A percentile compares a stretch with the other conserved stretches of the same genome.
Conservation (phyloP, 2,888 invertebrate species). For the Phaedon cochleariae region DNA sequence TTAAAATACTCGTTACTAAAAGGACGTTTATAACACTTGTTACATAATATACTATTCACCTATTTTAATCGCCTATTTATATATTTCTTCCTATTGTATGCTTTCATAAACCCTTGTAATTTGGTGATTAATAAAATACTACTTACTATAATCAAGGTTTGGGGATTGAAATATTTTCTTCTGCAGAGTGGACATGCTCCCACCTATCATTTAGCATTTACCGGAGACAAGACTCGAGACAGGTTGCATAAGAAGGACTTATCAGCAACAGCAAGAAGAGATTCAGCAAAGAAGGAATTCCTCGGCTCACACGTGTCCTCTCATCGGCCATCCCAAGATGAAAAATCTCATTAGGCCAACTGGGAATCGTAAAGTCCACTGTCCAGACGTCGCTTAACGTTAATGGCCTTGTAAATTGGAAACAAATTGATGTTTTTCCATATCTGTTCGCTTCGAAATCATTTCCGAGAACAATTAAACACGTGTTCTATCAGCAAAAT, state of each 20-base stretch:
- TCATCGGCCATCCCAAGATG: conserved; percentile 19
- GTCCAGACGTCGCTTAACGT: conserved; percentile 26
- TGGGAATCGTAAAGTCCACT: conserved; percentile 24
- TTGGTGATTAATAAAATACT: too few relatives aligned
- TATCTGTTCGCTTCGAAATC: conserved; percentile 37
- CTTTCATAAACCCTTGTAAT: too few relatives aligned
- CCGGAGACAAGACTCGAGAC: not conserved
- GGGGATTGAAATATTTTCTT: too few relatives aligned
- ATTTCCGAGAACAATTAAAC: conserved; percentile 45
- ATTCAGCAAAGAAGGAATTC: conserved; percentile 12
- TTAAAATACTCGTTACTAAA: too few relatives aligned
- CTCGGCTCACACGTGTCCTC: conserved; percentile 15
- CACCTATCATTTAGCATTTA: too few relatives aligned
- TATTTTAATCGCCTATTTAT: too few relatives aligned
- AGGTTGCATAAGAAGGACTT: not conserved
- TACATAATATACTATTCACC: too few relatives aligned
- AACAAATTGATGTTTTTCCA: conserved; percentile 42
- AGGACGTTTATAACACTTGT: too few relatives aligned
- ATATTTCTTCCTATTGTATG: too few relatives aligned
- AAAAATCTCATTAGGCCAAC: conserved; percentile 25
- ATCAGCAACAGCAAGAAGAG: not conserved
- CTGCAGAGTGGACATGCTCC: too few relatives aligned
- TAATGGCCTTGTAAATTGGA: conserved; percentile 42
- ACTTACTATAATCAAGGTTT: too few relatives aligned
- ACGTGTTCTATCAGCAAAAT: conserved; percentile 43